Evolutionary conservation across 2,113 vertebrate genomes (phyloP).

Genomic region (Isichthys henryi): DNA sequence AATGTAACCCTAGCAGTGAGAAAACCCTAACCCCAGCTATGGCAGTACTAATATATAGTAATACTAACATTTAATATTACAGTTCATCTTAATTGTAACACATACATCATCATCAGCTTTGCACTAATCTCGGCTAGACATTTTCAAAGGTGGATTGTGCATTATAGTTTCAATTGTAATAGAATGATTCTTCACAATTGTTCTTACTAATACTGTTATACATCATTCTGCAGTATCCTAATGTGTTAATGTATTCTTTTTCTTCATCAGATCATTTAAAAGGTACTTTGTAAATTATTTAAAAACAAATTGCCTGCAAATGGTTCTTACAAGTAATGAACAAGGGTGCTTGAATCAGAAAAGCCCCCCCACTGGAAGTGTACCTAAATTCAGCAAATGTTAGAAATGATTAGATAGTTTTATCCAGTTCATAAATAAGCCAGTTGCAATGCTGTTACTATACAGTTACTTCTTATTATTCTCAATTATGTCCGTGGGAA

Average conservation of each 20-base stretch:
- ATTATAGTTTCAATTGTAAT: background rate
- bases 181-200: background rate
- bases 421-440: background rate
- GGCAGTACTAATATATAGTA: background rate
- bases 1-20: no score
- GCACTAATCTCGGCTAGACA: background rate
- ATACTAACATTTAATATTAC: background rate
- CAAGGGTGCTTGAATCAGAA: background rate
- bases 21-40: background rate
- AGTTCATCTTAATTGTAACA: background rate
- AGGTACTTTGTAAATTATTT: background rate
- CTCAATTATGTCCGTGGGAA: slow-evolving; percentile 1
- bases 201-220: background rate
- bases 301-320: background rate
- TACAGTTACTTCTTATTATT: background rate
- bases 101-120: background rate
- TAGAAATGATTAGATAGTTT: background rate
- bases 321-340: background rate
- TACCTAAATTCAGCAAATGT: background rate
- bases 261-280: background rate
- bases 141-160: background rate
- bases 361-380: background rate
- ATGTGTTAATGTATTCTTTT: background rate
- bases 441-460: background rate
- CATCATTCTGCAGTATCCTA: background rate